These are phyloP conservation scores for Venustoraphidia nigricollis DNA, from an alignment of 2,888 invertebrate genomes.

Conservation along the genomic window DNA sequence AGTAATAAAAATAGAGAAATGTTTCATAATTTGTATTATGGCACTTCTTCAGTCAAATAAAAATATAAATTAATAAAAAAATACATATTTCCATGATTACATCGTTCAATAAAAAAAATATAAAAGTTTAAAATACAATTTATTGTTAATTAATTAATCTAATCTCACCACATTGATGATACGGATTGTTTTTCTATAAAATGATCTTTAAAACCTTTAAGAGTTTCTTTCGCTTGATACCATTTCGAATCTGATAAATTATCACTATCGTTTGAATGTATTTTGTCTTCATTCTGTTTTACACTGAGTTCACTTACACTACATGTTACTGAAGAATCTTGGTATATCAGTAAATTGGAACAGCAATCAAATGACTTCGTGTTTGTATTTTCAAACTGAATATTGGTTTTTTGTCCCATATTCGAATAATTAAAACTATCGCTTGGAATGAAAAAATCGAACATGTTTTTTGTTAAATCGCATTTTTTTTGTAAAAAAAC, in stretches of 20 bases:
- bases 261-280: conserved; percentile 19
- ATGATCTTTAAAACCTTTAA: conserved; percentile 43
- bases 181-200: conserved; percentile 37
- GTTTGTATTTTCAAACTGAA: conserved; percentile 25
- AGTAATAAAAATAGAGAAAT: too few relatives aligned
- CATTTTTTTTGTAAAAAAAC: conserved; percentile 30
- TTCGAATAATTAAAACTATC: conserved; percentile 28
- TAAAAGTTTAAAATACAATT: too few relatives aligned
- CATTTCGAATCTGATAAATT: conserved; percentile 27
- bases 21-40: too few relatives aligned
- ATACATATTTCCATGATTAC: too few relatives aligned
- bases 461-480: conserved; percentile 21
- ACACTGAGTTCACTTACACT: neutral
- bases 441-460: conserved; percentile 26
- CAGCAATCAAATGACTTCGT: conserved; percentile 18
- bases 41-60: too few relatives aligned
- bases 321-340: conserved; percentile 11
- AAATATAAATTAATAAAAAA: too few relatives aligned
- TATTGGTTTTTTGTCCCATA: conserved; percentile 22
- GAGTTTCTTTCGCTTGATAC: conserved; percentile 36
- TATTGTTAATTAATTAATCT: neutral
- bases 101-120: too few relatives aligned
- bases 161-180: conserved; percentile 32
- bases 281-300: conserved; percentile 15
- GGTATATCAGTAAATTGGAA: conserved; percentile 19